Evolutionary conservation across 2,797 vertebrate genomes (phyloP).

Genomic region (Melanotaenia pygmaea): DNA sequence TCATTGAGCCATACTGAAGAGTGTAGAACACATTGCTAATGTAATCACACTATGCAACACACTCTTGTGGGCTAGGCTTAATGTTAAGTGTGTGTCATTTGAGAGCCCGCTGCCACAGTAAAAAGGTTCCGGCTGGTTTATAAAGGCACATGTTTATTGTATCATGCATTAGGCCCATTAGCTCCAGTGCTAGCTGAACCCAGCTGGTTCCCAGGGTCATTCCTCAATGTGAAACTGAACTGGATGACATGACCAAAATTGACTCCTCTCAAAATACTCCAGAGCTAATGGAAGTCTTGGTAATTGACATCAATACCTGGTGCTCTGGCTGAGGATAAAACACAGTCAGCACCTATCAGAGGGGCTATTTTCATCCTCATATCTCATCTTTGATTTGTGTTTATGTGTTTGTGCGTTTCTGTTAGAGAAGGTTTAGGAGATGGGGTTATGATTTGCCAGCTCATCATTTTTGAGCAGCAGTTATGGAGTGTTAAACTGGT

Average conservation of each 20-base stretch:
- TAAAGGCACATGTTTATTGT: slow-evolving; percentile 79
- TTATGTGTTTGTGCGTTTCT: slow-evolving; percentile 48
- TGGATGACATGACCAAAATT: slow-evolving; percentile 71
- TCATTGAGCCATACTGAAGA: slow-evolving; percentile 70
- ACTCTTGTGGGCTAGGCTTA: slow-evolving; percentile 68
- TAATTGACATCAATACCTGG: slow-evolving; percentile 76
- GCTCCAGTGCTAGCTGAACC: slow-evolving; percentile 61
- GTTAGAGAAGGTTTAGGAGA: slow-evolving; percentile 2
- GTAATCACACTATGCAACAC: slow-evolving; percentile 73
- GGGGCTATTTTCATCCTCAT: slow-evolving; percentile 63
- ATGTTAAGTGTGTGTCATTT: slow-evolving; percentile 77
- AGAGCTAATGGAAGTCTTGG: slow-evolving; percentile 70
- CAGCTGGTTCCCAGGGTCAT: slow-evolving; percentile 69
- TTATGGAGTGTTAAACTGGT: slow-evolving; percentile 7
- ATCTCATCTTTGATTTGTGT: slow-evolving; percentile 57
- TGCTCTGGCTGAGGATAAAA: slow-evolving; percentile 37
- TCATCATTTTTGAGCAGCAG: slow-evolving; percentile 23
- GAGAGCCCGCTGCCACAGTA: slow-evolving; percentile 69
- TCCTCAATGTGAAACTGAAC: slow-evolving; percentile 75
- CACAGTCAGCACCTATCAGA: slow-evolving; percentile 54
- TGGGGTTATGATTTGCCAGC: slow-evolving; percentile 1
- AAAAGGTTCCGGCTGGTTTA: slow-evolving; percentile 74
- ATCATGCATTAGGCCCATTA: slow-evolving; percentile 77
- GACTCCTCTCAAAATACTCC: slow-evolving; percentile 73
- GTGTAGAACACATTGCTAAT: slow-evolving; percentile 76